Evolutionary conservation across 2,113 vertebrate species (phyloP).

Genomic region (Ochotona curzoniae): DNA sequence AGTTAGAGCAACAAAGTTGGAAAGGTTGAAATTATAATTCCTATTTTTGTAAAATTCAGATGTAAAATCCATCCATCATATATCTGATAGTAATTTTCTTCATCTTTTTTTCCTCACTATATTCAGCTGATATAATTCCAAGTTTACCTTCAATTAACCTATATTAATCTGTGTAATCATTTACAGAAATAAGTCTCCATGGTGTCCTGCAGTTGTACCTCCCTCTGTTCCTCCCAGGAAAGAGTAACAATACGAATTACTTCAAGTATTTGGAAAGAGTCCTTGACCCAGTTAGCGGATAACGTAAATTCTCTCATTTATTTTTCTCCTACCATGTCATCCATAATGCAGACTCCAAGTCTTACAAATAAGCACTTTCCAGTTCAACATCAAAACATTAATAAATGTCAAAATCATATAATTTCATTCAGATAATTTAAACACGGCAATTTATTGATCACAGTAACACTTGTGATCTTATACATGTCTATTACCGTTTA

Average conservation of each 20-base stretch:
- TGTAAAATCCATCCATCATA: constrained; percentile 11
- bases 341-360: constrained; percentile 3
- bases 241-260: constrained; percentile 29
- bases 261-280: constrained; percentile 63
- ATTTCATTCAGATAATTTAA: not conserved
- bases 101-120: constrained; percentile 5
- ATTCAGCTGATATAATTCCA: constrained; percentile 41
- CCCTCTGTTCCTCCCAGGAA: constrained; percentile 40
- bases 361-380: not conserved
- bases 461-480: not conserved
- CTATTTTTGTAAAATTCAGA: constrained; percentile 1
- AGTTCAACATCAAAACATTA: constrained; percentile 30
- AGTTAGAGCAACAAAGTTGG: not conserved
- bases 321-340: not conserved
- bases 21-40: constrained; percentile 31
- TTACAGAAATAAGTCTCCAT: constrained; percentile 72
- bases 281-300: constrained; percentile 76
- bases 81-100: constrained; percentile 62
- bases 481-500: not conserved
- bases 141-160: constrained; percentile 78
- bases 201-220: constrained; percentile 53
- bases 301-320: constrained; percentile 48
- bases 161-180: constrained; percentile 72
- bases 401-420: not conserved
- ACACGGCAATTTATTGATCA: not conserved